phyloP scores from a whole-genome alignment of 2,888 invertebrate species.

The Tipula confusa region DNA sequence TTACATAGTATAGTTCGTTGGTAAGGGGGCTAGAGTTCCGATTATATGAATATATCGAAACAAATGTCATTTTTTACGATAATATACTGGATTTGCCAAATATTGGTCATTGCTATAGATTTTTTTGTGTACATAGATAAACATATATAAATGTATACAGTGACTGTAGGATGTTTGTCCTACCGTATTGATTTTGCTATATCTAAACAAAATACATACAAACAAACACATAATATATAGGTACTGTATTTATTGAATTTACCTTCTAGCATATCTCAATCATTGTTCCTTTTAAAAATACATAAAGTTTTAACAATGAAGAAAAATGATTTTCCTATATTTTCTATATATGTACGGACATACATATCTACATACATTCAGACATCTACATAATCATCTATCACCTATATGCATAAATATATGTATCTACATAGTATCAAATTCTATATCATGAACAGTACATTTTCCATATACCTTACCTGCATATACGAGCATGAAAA shows the following conservation, averaged over 20 bases:
- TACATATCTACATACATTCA: not conserved
- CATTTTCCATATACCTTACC: not conserved
- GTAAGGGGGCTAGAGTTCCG: not conserved
- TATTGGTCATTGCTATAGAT: too few relatives aligned
- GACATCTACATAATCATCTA: not conserved
- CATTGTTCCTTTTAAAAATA: not conserved
- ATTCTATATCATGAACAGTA: not conserved
- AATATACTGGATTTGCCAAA: not conserved
- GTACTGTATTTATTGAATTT: not conserved
- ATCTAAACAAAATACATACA: not conserved
- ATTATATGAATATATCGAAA: not conserved
- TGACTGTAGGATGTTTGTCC: not conserved
- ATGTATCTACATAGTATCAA: not conserved
- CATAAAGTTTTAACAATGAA: not conserved
- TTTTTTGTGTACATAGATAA: too few relatives aligned
- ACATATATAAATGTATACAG: not conserved
- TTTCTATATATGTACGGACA: not conserved
- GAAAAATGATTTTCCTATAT: not conserved
- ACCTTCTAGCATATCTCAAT: constrained; percentile 3
- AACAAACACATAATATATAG: too few relatives aligned
- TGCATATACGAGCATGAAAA: not conserved
- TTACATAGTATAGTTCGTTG: not conserved
- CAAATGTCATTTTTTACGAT: not conserved
- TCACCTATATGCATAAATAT: not conserved
- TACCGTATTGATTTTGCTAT: not conserved